These are phyloP conservation scores for Dipus sagitta DNA, from an alignment of 2,797 vertebrate genomes.

Conservation along the genomic window DNA sequence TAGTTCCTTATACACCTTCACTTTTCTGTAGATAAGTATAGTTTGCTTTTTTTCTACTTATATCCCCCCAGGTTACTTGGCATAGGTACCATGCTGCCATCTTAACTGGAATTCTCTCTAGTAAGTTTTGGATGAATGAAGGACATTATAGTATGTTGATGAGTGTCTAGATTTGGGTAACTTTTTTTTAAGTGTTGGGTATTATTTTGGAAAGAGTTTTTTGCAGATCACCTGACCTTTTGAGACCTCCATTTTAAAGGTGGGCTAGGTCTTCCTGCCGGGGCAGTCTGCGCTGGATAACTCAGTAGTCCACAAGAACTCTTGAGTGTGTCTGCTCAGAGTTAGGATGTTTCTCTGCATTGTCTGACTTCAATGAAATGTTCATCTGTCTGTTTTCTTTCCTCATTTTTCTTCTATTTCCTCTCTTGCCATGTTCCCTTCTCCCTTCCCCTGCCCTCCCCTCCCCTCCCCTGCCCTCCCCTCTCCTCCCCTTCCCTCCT, in stretches of 20 bases:
- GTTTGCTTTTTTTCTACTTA: neutral
- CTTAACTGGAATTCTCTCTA: neutral
- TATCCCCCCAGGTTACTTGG: too few species aligned
- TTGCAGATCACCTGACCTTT: constrained; percentile 23
- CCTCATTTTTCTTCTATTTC: too few species aligned
- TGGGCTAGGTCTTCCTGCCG: constrained; percentile 19
- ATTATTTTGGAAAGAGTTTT: constrained; percentile 53
- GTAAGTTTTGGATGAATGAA: constrained; percentile 66
- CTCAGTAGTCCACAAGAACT: neutral
- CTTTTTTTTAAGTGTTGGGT: neutral
- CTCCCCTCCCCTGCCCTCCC: neutral
- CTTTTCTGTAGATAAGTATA: neutral
- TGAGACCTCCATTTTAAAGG: neutral
- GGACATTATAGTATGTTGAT: constrained; percentile 23
- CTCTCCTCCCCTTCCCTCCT: neutral
- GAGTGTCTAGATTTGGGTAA: constrained; percentile 12
- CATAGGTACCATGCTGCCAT: neutral
- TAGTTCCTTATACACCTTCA: too few species aligned
- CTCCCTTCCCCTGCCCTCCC: neutral
- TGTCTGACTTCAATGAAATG: constrained; percentile 26
- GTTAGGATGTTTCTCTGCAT: constrained; percentile 12
- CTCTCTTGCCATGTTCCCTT: too few species aligned
- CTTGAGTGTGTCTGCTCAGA: neutral
- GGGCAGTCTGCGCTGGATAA: neutral
- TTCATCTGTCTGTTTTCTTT: neutral